A percentile compares a stretch with the other conserved stretches of the same genome.
Conservation (phyloP, 2,888 invertebrate genomes). For the Andrena hattorfiana region DNA sequence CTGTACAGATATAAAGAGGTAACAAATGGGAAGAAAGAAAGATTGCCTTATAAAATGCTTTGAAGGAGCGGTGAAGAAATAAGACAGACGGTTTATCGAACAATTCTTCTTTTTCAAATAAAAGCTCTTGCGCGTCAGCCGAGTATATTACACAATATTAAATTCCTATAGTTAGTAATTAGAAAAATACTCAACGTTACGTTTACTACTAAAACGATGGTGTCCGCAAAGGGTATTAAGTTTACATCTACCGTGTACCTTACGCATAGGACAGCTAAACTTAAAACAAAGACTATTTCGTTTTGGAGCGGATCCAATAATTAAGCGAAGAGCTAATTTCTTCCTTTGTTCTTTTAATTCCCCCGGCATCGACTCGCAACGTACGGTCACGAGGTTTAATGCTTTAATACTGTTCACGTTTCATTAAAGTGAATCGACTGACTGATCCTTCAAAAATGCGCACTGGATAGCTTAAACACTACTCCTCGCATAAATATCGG, state of each 20-base stretch:
- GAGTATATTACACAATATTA: no score
- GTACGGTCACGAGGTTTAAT: constrained; percentile 4
- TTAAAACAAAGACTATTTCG: no score
- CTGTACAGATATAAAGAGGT: no score
- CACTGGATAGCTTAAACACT: constrained; percentile 2
- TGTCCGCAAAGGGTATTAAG: neutral
- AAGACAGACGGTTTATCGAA: no score
- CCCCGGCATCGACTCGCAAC: neutral
- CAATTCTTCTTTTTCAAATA: no score
- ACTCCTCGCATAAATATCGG: constrained; percentile 16
- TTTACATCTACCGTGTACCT: neutral
- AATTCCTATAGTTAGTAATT: neutral
- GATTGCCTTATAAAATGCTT: no score
- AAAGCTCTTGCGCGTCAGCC: no score
- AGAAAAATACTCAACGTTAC: neutral
- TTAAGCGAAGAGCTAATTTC: neutral
- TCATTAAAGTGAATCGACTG: neutral
- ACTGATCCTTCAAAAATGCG: neutral
- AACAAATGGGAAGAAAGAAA: no score
- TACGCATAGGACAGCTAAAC: no score
- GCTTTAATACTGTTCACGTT: constrained; percentile 46
- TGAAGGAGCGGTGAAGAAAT: no score
- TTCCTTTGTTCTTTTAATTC: neutral
- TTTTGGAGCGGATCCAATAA: neutral
- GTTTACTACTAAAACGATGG: neutral